Base-by-base conservation (phyloP, 2,797 vertebrate genomes). In the Aphelocoma californica region DNA sequence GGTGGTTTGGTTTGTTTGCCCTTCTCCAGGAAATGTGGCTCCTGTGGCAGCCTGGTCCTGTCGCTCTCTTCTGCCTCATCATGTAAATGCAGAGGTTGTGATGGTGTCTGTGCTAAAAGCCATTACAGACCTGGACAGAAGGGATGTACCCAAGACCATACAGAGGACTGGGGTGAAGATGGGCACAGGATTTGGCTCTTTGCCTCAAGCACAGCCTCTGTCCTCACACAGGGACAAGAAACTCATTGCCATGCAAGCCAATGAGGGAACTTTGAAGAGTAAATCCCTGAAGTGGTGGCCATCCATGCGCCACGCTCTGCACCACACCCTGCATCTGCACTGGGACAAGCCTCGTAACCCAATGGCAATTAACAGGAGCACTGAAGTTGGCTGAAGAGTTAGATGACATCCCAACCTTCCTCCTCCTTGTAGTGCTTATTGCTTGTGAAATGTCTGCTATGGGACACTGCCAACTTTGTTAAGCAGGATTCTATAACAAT, bases 1-100 rank as follows among this genome's bases (percentile, higher is more conserved):
- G 36, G 53, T 91, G 77, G 93, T 85, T 86, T 86, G 67, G 84
- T 92, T 88, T 92, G 56, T 78, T 95, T 92, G 78, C 7, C 64
- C 64, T 90, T 67, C 86, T 88, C 50, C 88, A 75, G 93, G 86
- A 96, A 92, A 81, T 45, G 79, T 51, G 71, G 54, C 71, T 88
- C 60, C 23, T 60, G 56, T 77, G 91, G 53, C 34, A 65, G 71
- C 48, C 25, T 77, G 62, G 42, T 44, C 71, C 71, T 88, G 64
- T 54, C 38, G 4, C 42, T 53, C 38, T 34, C 60, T 67, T 56
- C 81, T 81, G 51, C 56, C 57, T 85, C 45, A 0, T 57, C 64
- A 7, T 53, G 40, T 67, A 67, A 80, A 57, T 29, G 61, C 14
- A 81, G 81, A 89, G 57, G 58, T 11, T 93, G 36, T 38, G 53